These are phyloP conservation scores for Chrysodeixis includens DNA, from an alignment of 2,888 invertebrate genomes.

Conservation along the genomic window DNA sequence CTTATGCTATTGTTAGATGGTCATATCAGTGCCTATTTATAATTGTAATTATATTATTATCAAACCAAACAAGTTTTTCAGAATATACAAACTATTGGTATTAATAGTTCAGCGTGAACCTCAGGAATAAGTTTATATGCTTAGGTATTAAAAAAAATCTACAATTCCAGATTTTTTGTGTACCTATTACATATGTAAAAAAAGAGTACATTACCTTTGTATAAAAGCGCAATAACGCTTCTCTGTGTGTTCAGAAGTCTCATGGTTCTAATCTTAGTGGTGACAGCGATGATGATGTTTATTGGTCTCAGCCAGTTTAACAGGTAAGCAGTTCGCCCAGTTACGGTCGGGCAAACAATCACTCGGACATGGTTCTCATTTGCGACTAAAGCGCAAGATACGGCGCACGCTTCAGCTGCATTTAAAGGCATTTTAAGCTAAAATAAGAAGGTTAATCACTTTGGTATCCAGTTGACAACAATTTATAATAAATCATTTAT, in stretches of 20 bases:
- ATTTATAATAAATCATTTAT: too few species aligned
- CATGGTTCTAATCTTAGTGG: conserved; percentile 87
- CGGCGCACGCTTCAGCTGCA: conserved; percentile 75
- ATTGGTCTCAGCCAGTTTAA: conserved; percentile 90
- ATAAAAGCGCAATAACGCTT: conserved; percentile 90
- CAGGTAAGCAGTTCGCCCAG: conserved; percentile 89
- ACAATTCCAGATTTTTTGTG: too few species aligned
- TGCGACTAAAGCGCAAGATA: conserved; percentile 70
- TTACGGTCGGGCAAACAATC: conserved; percentile 91
- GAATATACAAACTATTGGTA: too few species aligned
- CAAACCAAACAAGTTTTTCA: too few species aligned
- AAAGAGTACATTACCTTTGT: too few species aligned
- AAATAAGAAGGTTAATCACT: conserved; percentile 9
- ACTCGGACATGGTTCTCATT: conserved; percentile 76
- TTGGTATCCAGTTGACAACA: neutral
- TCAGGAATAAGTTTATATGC: too few species aligned
- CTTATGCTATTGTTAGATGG: too few species aligned
- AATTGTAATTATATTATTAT: too few species aligned
- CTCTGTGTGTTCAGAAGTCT: conserved; percentile 90
- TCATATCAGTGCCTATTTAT: too few species aligned
- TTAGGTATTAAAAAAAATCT: too few species aligned
- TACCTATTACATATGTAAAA: too few species aligned
- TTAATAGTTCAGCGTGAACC: too few species aligned
- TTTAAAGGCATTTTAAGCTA: conserved; percentile 75
- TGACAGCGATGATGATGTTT: conserved; percentile 91